These are phyloP conservation scores for Lottia scabra DNA, from an alignment of 2,888 invertebrate genomes.

Conservation along the genomic window DNA sequence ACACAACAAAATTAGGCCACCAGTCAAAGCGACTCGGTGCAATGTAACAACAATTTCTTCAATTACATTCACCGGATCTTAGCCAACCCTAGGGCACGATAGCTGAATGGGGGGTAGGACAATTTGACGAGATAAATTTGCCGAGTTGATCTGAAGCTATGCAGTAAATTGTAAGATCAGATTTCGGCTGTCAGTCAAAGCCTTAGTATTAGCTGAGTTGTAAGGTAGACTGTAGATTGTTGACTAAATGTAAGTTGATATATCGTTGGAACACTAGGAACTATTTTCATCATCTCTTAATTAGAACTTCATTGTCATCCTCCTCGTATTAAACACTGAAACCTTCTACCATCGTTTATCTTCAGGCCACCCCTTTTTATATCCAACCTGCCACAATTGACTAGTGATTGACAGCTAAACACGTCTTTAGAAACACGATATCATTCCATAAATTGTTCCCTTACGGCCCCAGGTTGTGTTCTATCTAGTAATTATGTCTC, in stretches of 20 bases:
- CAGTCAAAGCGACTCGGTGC: too few relatives aligned
- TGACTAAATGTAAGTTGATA: not conserved
- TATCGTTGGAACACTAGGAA: not conserved
- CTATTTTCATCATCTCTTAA: not conserved
- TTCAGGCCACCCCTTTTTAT: conserved; percentile 1
- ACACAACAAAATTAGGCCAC: too few relatives aligned
- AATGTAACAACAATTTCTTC: conserved; percentile 1
- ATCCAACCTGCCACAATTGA: not conserved
- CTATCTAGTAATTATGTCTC: not conserved
- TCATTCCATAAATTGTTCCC: not conserved
- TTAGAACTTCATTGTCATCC: not conserved
- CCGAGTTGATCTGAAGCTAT: not conserved
- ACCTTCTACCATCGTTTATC: not conserved
- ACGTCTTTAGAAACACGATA: not conserved
- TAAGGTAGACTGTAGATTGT: not conserved
- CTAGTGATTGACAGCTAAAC: not conserved
- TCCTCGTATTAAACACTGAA: not conserved
- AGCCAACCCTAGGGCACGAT: not conserved
- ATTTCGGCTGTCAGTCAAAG: not conserved
- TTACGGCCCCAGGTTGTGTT: not conserved
- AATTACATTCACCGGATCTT: not conserved
- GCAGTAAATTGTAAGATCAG: not conserved
- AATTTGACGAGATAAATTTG: not conserved
- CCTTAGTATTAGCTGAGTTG: not conserved
- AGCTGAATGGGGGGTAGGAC: conserved; percentile 2